These are phyloP conservation scores for Squalus acanthias DNA, from an alignment of 2,797 vertebrate genomes.

Conservation along the genomic window DNA sequence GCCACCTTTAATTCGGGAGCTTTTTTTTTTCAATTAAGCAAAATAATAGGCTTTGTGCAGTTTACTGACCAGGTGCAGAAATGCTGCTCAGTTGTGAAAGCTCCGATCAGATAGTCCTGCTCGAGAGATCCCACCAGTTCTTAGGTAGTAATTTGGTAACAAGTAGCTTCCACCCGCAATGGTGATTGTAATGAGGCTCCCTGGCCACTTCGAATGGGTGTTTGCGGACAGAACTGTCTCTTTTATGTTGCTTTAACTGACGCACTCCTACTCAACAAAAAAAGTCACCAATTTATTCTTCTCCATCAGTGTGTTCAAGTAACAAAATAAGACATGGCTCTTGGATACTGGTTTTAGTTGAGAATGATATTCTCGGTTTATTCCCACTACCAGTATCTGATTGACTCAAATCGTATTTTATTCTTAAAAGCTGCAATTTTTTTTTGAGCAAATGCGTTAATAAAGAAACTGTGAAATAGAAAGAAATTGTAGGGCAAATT, in stretches of 20 bases:
- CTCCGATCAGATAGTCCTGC: conserved; percentile 6
- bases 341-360: not conserved
- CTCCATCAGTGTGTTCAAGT: not conserved
- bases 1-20: not conserved
- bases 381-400: not conserved
- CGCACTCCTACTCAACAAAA: not conserved
- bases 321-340: not conserved
- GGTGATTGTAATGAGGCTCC: not conserved
- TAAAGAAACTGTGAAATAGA: not conserved
- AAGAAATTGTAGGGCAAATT: not conserved
- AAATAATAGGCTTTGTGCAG: conserved; percentile 23
- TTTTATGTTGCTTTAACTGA: not conserved
- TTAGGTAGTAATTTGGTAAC: conserved; percentile 2
- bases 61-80: not conserved
- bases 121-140: not conserved
- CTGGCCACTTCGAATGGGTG: not conserved
- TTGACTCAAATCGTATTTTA: not conserved
- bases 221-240: not conserved
- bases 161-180: not conserved
- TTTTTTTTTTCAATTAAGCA: not conserved
- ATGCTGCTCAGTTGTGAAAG: not conserved
- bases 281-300: not conserved
- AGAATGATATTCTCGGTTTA: not conserved
- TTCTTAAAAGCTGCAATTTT: not conserved
- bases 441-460: not conserved